Conservation (phyloP, 2,797 vertebrate species). For the Esox lucius region DNA sequence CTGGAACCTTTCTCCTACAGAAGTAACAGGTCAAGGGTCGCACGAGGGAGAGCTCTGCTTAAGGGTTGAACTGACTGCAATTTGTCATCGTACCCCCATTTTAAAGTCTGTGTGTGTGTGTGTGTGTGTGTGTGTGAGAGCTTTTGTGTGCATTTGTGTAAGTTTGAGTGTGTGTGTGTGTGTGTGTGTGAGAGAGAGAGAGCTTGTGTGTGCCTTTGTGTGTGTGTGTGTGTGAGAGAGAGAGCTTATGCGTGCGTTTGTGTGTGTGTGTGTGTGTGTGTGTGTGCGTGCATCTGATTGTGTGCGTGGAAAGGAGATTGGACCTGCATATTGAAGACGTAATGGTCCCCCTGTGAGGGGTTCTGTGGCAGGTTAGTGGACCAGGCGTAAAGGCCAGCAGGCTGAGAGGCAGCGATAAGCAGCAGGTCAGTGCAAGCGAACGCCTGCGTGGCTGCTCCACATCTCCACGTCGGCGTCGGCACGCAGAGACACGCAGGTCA, state of each 20-base stretch:
- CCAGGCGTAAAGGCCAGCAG: conserved; percentile 23
- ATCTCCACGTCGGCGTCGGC: conserved; percentile 31
- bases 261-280: conserved; percentile 4
- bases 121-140: conserved; percentile 13
- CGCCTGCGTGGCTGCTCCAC: conserved; percentile 43
- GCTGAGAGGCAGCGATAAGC: conserved; percentile 72
- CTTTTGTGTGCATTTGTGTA: conserved; percentile 40
- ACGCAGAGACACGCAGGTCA: conserved; percentile 61
- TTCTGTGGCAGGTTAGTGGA: conserved; percentile 61
- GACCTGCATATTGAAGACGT: conserved; percentile 38
- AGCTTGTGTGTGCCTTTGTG: conserved; percentile 20
- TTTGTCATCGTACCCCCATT: conserved; percentile 1
- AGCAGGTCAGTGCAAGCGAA: conserved; percentile 51
- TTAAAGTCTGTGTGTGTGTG: conserved; percentile 14
- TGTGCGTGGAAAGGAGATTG: not conserved
- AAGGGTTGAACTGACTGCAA: not conserved
- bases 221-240: conserved; percentile 1
- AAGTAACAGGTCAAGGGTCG: conserved; percentile 71
- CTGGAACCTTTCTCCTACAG: conserved; percentile 57
- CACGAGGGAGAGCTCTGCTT: conserved; percentile 51
- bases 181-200: not conserved
- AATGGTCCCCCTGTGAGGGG: conserved; percentile 62
- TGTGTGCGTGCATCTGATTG: no score
- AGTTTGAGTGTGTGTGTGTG: no score
- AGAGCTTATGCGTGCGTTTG: conserved; percentile 37